Percentiles rank a stretch among this genome's conserved stretches.
These are phyloP conservation scores for Cichlasoma orientale DNA, from an alignment of 2,797 vertebrate genomes.

Conservation along the genomic window DNA sequence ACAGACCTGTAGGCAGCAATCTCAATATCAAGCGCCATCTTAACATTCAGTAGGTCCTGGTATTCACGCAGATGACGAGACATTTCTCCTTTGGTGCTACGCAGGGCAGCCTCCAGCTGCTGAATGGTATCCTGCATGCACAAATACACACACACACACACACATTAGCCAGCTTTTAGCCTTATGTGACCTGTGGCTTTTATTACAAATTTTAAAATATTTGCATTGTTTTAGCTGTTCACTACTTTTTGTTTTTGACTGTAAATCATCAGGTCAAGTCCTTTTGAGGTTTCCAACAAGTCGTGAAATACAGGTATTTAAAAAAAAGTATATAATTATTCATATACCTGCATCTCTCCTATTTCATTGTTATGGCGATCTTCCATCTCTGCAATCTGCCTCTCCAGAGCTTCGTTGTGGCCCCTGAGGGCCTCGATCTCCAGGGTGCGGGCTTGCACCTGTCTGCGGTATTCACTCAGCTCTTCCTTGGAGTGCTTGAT, in stretches of 20 bases:
- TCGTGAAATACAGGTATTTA: background rate
- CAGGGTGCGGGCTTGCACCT: conserved; percentile 84
- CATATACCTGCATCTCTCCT: conserved; percentile 81
- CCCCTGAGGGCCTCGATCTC: conserved; percentile 83
- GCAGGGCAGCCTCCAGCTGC: conserved; percentile 81
- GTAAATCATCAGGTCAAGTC: background rate
- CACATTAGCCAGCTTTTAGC: background rate
- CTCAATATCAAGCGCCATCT: conserved; percentile 88
- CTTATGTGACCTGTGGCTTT: background rate
- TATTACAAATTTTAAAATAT: background rate
- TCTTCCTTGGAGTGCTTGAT: conserved; percentile 86
- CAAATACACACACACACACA: conserved; percentile 9
- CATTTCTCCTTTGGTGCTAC: conserved; percentile 84
- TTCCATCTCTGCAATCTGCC: conserved; percentile 85
- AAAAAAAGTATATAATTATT: background rate
- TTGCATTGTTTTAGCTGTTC: background rate
- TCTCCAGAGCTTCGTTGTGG: conserved; percentile 85
- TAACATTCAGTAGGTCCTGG: conserved; percentile 86
- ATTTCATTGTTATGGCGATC: conserved; percentile 81
- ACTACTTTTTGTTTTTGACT: background rate
- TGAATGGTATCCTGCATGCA: conserved; percentile 79
- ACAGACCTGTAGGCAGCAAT: conserved; percentile 85
- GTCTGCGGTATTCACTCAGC: conserved; percentile 84
- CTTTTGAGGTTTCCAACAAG: background rate
- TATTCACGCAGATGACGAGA: conserved; percentile 85